These are phyloP conservation scores for Xenopus petersii DNA, from an alignment of 2,797 vertebrate species.

Conservation along the genomic window DNA sequence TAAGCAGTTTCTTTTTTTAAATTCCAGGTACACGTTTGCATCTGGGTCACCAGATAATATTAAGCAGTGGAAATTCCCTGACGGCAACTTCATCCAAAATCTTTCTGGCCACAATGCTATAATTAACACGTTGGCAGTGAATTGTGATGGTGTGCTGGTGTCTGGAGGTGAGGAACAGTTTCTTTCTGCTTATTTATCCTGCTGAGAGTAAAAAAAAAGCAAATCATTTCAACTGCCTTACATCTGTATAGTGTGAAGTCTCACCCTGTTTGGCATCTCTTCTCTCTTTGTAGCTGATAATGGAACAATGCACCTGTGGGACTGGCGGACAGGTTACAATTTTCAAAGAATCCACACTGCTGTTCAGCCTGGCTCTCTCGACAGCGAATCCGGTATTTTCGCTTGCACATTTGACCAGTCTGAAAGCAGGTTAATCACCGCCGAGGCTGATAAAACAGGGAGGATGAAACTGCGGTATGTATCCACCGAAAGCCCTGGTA, in stretches of 20 bases:
- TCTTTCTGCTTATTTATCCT: not conserved
- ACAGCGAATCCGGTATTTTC: conserved; percentile 98
- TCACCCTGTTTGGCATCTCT: conserved; percentile 20
- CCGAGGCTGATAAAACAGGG: conserved; percentile 98
- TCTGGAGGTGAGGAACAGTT: conserved; percentile 82
- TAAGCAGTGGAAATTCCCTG: conserved; percentile 98
- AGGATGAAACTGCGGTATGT: conserved; percentile 91
- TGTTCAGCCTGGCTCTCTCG: conserved; percentile 93
- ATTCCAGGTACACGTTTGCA: conserved; percentile 91
- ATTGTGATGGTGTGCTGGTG: conserved; percentile 92
- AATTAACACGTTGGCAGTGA: conserved; percentile 93
- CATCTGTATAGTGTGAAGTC: conserved; percentile 1
- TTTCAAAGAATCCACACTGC: conserved; percentile 97
- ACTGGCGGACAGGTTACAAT: conserved; percentile 98
- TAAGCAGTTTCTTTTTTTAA: conserved; percentile 37
- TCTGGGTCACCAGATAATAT: conserved; percentile 98
- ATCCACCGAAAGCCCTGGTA: not conserved
- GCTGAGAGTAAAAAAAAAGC: not conserved
- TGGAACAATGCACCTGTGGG: conserved; percentile 97
- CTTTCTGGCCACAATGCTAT: conserved; percentile 97
- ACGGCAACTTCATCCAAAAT: conserved; percentile 97
- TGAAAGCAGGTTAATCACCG: conserved; percentile 88
- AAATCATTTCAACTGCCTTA: not conserved
- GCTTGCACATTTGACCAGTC: conserved; percentile 92
- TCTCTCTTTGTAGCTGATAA: conserved; percentile 82